Percentiles rank a stretch among this genome's conserved stretches.
Evolutionary conservation across 2,113 vertebrate species (phyloP).

Genomic region (Camarhynchus parvulus): DNA sequence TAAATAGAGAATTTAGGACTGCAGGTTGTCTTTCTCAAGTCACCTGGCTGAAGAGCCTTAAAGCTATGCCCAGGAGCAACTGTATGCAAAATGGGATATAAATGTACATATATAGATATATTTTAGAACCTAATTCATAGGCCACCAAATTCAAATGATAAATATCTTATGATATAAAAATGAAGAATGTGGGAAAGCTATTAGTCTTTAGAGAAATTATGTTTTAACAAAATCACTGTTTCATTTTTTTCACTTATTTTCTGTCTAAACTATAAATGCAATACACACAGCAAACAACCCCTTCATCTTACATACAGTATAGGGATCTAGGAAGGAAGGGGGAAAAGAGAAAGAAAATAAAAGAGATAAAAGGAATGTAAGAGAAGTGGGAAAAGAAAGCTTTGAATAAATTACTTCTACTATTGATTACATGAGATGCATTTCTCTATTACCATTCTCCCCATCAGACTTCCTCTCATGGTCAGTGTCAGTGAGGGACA

Average conservation of each 20-base stretch:
- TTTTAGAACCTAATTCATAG: neutral
- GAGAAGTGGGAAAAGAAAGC: neutral
- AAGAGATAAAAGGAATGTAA: neutral
- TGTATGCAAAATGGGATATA: neutral
- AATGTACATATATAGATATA: neutral
- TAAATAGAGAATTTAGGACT: neutral
- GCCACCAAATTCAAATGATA: neutral
- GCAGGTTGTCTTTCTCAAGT: neutral
- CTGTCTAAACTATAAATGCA: neutral
- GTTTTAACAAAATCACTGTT: neutral
- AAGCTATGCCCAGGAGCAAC: rapidly evolving
- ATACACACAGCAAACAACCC: neutral
- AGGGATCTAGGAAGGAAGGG: neutral
- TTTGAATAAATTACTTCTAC: neutral
- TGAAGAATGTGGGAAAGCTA: neutral
- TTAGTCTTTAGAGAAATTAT: neutral
- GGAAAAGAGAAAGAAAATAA: rapidly evolving
- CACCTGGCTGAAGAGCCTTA: neutral
- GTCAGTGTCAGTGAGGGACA: slow-evolving; percentile 96
- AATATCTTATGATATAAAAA: neutral
- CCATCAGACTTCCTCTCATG: slow-evolving; percentile 94
- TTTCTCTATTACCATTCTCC: slow-evolving; percentile 88
- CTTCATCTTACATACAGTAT: neutral
- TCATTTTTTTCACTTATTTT: neutral
- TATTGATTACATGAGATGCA: neutral